Base-by-base conservation (phyloP, 1,140 invertebrate genomes). In the Ceratitis capitata region DNA sequence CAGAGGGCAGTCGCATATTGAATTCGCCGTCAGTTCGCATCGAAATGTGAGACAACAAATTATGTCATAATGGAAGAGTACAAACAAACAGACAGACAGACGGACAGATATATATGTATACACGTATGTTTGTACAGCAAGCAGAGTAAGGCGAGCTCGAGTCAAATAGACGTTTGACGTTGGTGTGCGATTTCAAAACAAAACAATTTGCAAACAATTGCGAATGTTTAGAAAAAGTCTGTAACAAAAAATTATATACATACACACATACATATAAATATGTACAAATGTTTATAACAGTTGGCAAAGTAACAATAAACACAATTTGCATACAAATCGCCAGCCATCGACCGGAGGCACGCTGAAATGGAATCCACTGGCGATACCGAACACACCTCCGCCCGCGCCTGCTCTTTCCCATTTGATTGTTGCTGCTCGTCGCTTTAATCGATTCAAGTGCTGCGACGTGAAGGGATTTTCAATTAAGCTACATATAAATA, bases 11-110 rank as follows among this genome's bases (percentile, higher is more conserved):
- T 45, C 69, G 39, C 7, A 45, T 23, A n/a, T n/a, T n/a, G n/a
- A n/a, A n/a, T n/a, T n/a, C n/a, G n/a, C n/a, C n/a, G n/a, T 45
- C 42, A 42, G 19, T 78, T 45, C 39, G 39, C 69, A 78, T 78
- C 23, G 69, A 78, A 78, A 78, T 78, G 69, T 78, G 69, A 78
- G 69, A 78, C 69, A 47, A 78, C n/a, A 47, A 78, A 78, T 78
- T 78, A 78, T 78, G 69, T 78, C 39, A 45, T 45, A 78, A 26
- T n/a, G n/a, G n/a, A n/a, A n/a, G n/a, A n/a, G n/a, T n/a, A n/a
- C n/a, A n/a, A 19, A 78, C 32, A 78, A 78, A 78, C 39, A 45
- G 16, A 78, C n/a, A n/a, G n/a, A n/a, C n/a, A n/a, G n/a, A n/a
- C n/a, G n/a, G n/a, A n/a, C n/a, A n/a, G n/a, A n/a, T n/a, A n/a